Evolutionary conservation across 92 coral and sea anemone genomes (phyloP).

Genomic region (Virgularia gustaviana): DNA sequence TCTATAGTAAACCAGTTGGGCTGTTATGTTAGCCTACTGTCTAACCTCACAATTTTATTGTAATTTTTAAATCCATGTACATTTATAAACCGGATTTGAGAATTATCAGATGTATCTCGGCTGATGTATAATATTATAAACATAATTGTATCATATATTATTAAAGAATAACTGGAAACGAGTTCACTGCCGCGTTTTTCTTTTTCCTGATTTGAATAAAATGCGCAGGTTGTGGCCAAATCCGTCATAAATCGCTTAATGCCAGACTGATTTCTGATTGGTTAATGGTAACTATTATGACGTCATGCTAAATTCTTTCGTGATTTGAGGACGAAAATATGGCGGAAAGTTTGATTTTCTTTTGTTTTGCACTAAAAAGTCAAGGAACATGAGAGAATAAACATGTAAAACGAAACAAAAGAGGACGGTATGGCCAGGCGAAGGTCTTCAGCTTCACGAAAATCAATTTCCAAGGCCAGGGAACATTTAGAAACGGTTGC

Average conservation of each 20-base stretch:
- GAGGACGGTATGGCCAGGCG: conserved; percentile 2
- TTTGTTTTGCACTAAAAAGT: background rate
- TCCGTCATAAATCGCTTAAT: no score
- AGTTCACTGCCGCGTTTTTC: no score
- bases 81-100: no score
- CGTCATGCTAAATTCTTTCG: conserved; percentile 15
- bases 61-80: no score
- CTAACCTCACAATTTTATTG: no score
- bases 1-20: background rate
- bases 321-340: conserved; percentile 1
- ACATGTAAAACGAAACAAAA: conserved; percentile 2
- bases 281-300: conserved; percentile 19
- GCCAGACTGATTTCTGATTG: conserved; percentile 14
- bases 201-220: no score
- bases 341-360: conserved; percentile 28
- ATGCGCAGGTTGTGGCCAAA: no score
- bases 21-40: no score
- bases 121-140: no score
- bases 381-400: background rate
- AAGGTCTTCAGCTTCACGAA: background rate
- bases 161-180: no score
- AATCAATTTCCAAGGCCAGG: background rate
- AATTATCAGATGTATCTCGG: no score
- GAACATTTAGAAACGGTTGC: background rate
- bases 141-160: no score